These are phyloP conservation scores for Monochamus saltuarius DNA, from an alignment of 1,140 invertebrate genomes.

Conservation along the genomic window DNA sequence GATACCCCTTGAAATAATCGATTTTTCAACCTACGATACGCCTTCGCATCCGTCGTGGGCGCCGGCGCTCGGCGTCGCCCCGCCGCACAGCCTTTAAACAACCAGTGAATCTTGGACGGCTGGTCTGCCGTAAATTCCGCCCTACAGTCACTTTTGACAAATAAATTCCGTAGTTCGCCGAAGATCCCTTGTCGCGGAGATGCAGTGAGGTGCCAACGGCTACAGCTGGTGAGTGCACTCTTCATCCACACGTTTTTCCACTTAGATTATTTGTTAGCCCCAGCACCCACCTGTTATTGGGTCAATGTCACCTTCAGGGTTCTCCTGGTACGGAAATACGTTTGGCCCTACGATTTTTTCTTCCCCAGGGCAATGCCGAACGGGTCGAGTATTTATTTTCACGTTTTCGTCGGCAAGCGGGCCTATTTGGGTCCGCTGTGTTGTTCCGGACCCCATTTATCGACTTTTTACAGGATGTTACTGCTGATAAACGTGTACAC, in stretches of 20 bases:
- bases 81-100: not conserved
- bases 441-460: too few relatives aligned
- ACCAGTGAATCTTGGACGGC: constrained; percentile 6
- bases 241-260: not conserved
- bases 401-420: too few relatives aligned
- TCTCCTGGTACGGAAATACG: too few relatives aligned
- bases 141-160: constrained; percentile 4
- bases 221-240: constrained; percentile 7
- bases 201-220: not conserved
- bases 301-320: not conserved
- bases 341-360: too few relatives aligned
- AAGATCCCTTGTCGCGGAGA: not conserved
- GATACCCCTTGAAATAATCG: constrained; percentile 12
- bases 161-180: not conserved
- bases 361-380: too few relatives aligned
- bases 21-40: constrained; percentile 12
- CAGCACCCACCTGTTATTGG: constrained; percentile 10
- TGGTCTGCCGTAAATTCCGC: not conserved
- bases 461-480: too few relatives aligned
- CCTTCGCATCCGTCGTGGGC: constrained; percentile 1
- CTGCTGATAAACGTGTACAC: too few relatives aligned
- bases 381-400: too few relatives aligned
- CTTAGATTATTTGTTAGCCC: not conserved
- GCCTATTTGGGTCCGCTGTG: too few relatives aligned
- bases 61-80: constrained; percentile 1